A percentile compares a stretch with the other conserved stretches of the same genome.
Evolutionary conservation across 2,888 invertebrate species (phyloP).

Genomic region (Liodrosophila aerea): DNA sequence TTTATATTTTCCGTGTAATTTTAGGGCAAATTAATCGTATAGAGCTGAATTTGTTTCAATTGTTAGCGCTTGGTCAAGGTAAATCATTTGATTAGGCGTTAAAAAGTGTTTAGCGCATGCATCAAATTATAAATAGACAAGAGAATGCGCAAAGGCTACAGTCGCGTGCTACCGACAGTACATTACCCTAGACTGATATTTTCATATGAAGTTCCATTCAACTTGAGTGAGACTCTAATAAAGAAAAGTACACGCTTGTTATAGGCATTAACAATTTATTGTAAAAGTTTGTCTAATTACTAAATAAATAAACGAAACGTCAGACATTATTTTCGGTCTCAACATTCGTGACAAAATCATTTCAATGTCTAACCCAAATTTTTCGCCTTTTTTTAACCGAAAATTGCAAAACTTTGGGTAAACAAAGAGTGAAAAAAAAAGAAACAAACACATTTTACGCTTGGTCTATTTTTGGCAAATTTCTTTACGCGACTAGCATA

Average conservation of each 20-base stretch:
- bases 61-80: constrained; percentile 15
- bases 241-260: too few relatives aligned
- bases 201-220: too few relatives aligned
- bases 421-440: constrained; percentile 10
- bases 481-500: constrained; percentile 41
- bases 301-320: neutral
- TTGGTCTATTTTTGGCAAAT: constrained; percentile 44
- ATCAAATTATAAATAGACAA: too few relatives aligned
- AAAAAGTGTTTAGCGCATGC: neutral
- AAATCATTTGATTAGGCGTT: neutral
- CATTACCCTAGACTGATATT: too few relatives aligned
- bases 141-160: too few relatives aligned
- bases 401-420: constrained; percentile 41
- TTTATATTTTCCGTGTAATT: constrained; percentile 13
- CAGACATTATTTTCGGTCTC: constrained; percentile 12
- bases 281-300: neutral
- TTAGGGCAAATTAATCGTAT: constrained; percentile 10
- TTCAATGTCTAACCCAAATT: constrained; percentile 32
- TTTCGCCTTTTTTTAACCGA: constrained; percentile 17
- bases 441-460: constrained; percentile 33
- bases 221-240: too few relatives aligned
- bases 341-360: constrained; percentile 30
- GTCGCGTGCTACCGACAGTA: too few relatives aligned
- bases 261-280: too few relatives aligned
- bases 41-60: constrained; percentile 12